These are phyloP conservation scores for Pseudopleuronectes americanus DNA, from an alignment of 2,797 vertebrate species.

Conservation along the genomic window DNA sequence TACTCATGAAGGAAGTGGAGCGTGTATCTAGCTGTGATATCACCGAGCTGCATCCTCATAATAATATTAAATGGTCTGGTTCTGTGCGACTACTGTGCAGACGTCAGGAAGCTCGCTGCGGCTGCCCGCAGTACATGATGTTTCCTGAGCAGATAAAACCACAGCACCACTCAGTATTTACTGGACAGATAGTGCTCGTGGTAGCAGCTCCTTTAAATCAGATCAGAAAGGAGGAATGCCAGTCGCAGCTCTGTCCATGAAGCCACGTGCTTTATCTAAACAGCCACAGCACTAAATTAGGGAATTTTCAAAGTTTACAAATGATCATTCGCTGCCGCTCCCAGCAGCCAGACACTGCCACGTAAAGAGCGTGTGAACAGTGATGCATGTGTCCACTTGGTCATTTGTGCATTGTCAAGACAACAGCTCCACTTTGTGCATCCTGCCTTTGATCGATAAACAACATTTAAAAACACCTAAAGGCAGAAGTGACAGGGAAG, in stretches of 20 bases:
- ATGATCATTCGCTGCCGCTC: constrained; percentile 5
- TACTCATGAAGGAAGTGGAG: constrained; percentile 39
- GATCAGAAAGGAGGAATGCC: constrained; percentile 31
- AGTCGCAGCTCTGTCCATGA: background rate
- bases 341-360: constrained; percentile 7
- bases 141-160: constrained; percentile 53
- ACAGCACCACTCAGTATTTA: constrained; percentile 30
- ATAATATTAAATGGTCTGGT: constrained; percentile 53
- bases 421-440: constrained; percentile 6
- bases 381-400: constrained; percentile 16
- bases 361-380: constrained; percentile 13
- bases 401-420: constrained; percentile 19
- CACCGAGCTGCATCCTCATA: constrained; percentile 39
- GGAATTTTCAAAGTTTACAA: constrained; percentile 28
- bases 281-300: background rate
- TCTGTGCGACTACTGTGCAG: constrained; percentile 33
- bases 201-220: constrained; percentile 38
- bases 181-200: constrained; percentile 21
- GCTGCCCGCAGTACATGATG: constrained; percentile 2
- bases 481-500: constrained; percentile 29
- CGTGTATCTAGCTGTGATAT: constrained; percentile 23
- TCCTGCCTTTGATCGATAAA: constrained; percentile 10
- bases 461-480: constrained; percentile 20
- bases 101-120: constrained; percentile 10
- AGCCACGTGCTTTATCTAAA: constrained; percentile 23